Conservation (phyloP, 2,888 invertebrate species). For the Cataglyphis rosenhaueri region DNA sequence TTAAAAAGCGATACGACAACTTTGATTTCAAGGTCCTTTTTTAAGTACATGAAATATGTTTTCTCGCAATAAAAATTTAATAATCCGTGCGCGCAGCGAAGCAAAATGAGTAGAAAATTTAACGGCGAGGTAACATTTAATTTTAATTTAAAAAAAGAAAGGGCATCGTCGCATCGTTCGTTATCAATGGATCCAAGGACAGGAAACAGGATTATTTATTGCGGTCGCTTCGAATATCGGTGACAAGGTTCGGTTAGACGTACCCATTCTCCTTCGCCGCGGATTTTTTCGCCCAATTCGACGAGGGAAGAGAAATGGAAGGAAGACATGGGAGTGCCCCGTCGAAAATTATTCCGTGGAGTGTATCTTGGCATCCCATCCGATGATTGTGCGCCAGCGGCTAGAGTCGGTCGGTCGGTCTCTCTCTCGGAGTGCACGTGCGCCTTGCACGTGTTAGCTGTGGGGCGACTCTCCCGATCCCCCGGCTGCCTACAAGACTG, state of each 20-base stretch:
- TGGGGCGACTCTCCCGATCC: constrained; percentile 83
- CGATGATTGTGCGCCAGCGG: constrained; percentile 84
- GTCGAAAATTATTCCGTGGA: constrained; percentile 83
- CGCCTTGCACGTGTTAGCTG: constrained; percentile 84
- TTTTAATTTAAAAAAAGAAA: neutral
- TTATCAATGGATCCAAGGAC: neutral
- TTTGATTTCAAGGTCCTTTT: neutral
- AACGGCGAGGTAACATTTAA: neutral
- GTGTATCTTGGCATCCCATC: constrained; percentile 85
- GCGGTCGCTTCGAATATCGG: constrained; percentile 2
- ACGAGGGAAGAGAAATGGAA: constrained; percentile 29
- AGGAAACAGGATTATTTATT: constrained; percentile 16
- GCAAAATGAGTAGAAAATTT: neutral
- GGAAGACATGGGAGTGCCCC: constrained; percentile 73
- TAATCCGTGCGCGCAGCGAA: neutral
- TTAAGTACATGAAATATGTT: neutral
- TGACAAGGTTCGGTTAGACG: constrained; percentile 8
- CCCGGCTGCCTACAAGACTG: constrained; percentile 81
- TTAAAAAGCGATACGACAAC: constrained; percentile 7
- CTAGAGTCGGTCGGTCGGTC: constrained; percentile 77
- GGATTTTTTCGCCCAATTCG: constrained; percentile 55
- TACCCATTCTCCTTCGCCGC: constrained; percentile 62
- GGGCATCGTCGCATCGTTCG: neutral
- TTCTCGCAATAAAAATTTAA: neutral
- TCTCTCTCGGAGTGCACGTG: constrained; percentile 83